Evolutionary conservation across 2,888 invertebrate genomes (phyloP), one percentile per base, ranked within the genome.

Genomic region (Eupithecia pulchellata): DNA sequence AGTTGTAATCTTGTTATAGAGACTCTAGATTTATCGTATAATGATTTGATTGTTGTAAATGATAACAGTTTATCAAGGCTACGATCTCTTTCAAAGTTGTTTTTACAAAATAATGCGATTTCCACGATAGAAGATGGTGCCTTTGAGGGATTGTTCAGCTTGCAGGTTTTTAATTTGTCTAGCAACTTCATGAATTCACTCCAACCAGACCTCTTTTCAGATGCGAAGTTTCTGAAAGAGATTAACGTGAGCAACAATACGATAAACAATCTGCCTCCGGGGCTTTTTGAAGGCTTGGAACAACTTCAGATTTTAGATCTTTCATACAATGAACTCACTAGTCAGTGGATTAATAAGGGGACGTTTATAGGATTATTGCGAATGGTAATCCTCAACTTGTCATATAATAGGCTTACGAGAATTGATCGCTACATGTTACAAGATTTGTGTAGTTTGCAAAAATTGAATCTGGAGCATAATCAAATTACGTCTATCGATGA

Each of bases 171-270:
- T 58, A 97, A 98, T 91, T 88, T 98, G 82, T 97, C 97, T 17
- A 96, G 96, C 90, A 98, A 98, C 89, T 95, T 95, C 84, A 92
- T 98, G 78, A 96, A 95, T 64, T 96, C 96, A 11, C 91, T 98
- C 75, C 97, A 98, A 6, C 96, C 97, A 29, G 96, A 97, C 81
- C 83, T 97, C 66, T 97, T 98, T 88, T 92, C 95, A 79, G 95
- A 96, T 66, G 95, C 96, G 13, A 95, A 95, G 78, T 95, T 96
- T 72, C 88, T 97, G 63, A 95, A 95, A 73, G 96, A 97, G 84
- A 93, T 97, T 72, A 95, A 97, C 82, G 90, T 97, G 62, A 96
- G 96, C 85, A 97, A 97, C 85, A 98, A 98, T 86, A 96, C 97
- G 13, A 90, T 98, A 75, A 95, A 95, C 76, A 96, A 96, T n/a